Evolutionary conservation across 2,113 vertebrate genomes (phyloP), one percentile per base, ranked within the genome.

Genomic region (Odontophorus gujanensis): DNA sequence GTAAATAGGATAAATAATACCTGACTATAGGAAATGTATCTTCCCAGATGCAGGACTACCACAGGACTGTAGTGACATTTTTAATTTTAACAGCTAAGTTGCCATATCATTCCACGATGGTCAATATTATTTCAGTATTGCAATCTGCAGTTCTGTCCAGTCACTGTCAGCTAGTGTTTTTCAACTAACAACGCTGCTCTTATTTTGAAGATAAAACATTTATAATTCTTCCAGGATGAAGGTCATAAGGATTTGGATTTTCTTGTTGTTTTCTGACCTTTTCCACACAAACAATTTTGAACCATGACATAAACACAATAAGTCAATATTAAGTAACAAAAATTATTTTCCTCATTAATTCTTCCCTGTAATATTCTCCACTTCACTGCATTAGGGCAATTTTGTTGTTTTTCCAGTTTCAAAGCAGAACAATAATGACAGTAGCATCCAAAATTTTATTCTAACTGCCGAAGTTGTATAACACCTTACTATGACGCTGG

Each of bases 391-490:
- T 67, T 87, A 92, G 43, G 55, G 53, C n/a, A 77, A 81, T 93
- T 85, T 94, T 36, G 25, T 68, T 91, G 75, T 50, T 94, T 92
- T 89, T 87, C 66, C 61, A 81, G 1, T 57, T 88, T 32, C 50
- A 81, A 85, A 92, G 68, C 58, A 87, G 84, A 94, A 93, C 82
- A 92, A 96, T 91, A 90, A 96, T 75, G 63, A 90, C 58, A 79
- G 63, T 68, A 90, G 73, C 71, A 82, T 93, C 77, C 92, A 96
- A 73, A 82, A 72, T n/a, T 53, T 91, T 95, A 67, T 91, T 87
- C 32, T 87, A 96, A 97, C 92, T 94, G 79, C 43, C 34, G 91
- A 80, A 96, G 95, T 81, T 92, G 74, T 92, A 92, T 85, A 95
- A 90, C 96, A 95, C 87, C 86, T 93, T 95, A 96, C 92, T 73